Conservation (phyloP, 2,113 vertebrate genomes). For the Malaclemys terrapin region DNA sequence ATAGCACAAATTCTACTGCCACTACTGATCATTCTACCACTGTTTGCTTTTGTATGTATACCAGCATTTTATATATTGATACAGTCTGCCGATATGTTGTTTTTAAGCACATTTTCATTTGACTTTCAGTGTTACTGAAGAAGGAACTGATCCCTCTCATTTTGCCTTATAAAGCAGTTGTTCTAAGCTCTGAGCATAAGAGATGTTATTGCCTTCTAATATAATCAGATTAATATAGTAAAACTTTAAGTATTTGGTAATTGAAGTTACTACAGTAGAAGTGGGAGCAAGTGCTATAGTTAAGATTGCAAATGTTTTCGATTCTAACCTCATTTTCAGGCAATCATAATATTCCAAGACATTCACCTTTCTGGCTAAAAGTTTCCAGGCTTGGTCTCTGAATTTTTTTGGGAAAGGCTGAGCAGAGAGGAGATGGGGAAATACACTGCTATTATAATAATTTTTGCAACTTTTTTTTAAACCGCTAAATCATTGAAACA, state of each 20-base stretch:
- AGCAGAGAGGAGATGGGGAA: not conserved
- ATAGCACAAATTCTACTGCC: not conserved
- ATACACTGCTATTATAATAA: not conserved
- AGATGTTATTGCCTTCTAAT: not conserved
- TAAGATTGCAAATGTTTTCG: conserved; percentile 1
- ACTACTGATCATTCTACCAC: not conserved
- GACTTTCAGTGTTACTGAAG: not conserved
- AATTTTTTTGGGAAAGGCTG: not conserved
- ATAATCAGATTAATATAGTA: not conserved
- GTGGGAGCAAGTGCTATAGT: not conserved
- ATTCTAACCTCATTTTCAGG: not conserved
- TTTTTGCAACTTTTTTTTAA: not conserved
- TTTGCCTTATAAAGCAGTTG: not conserved
- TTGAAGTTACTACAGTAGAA: not conserved
- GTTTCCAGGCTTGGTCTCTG: not conserved
- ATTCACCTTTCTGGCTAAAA: not conserved
- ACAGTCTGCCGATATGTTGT: not conserved
- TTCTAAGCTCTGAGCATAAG: not conserved
- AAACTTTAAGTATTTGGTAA: not conserved
- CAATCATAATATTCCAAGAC: conserved; percentile 9
- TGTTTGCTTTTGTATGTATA: not conserved
- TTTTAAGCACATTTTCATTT: not conserved
- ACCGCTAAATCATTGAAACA: not conserved
- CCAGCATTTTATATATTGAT: not conserved
- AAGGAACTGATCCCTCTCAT: not conserved